Base-by-base conservation (phyloP, 2,797 vertebrate species). In the Melanotaenia pygmaea region DNA sequence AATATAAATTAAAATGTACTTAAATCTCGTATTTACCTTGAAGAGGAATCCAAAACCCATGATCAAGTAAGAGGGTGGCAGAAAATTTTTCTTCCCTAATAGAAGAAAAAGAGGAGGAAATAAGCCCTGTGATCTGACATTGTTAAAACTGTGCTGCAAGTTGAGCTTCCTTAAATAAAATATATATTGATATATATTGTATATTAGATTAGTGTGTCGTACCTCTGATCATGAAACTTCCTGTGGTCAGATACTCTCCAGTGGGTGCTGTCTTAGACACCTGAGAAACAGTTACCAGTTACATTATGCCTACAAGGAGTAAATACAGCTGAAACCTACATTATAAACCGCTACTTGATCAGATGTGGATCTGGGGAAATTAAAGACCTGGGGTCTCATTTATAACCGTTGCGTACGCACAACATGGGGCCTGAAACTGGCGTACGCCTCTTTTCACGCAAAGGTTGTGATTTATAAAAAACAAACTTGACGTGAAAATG, bases 201-300 rank as follows among this genome's bases (percentile, higher is more conserved):
- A 10, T 11, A 50, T 50, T 50, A 50, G 22, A 5, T 10, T 1
- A 5, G 11, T 10, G 9, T 22, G 20, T 51, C 66, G n/a, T 86
- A 99, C 98, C 98, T 98, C 98, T 93, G 86, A 99, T 97, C 98
- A 99, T 99, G 93, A 99, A 99, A 86, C 98, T 99, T 70, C 98
- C 98, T 7, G 98, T 99, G 35, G 98, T 99, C 89, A 99, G 93
- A 76, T 99, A 99, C 69, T 99, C 98, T 93, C 98, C 98, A 0
- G 98, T 97, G 18, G 98, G 98, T 26, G 98, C 98, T 0, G 98
- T 99, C 90, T 99, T 99, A 54, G 98, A 99, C 54, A 99, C 98
- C 98, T 99, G 79, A 70, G 13, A 64, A 71, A 59, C 0, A 72
- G 1, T 67, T 1, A 50, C 9, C 0, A 72, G 1, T 67, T 1